Base-by-base conservation (phyloP, 2,113 vertebrate species). In the Herpetotheres cachinnans region DNA sequence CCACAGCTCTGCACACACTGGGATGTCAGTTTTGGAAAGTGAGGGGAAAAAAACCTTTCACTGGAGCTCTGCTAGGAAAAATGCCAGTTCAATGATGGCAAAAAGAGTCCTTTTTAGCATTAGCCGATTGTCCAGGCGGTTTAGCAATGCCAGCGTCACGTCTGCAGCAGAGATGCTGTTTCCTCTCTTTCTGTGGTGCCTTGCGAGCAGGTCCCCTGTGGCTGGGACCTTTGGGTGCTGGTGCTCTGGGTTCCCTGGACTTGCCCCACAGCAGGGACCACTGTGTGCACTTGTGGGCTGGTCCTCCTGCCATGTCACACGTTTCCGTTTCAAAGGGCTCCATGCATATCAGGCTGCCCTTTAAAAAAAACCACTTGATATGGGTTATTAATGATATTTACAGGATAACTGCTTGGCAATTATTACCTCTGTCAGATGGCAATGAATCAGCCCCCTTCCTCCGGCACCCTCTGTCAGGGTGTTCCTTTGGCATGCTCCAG, bases 381-480 rank as follows among this genome's bases (percentile, higher is more conserved):
- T 1, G 77, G 72, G 95, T 92, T 95, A 95, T 95, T 96, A 96
- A 93, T 96, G 86, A 58, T 94, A 95, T 96, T 95, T 95, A 89
- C 94, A 82, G 92, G 94, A 82, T 77, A 97, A 96, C 59, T 82
- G 84, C 84, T 73, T 22, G 92, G 94, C 89, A 94, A 73, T 93
- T 66, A 97, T 97, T 94, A 84, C 85, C 94, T 69, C 58, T 74
- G 78, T 82, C 76, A 86, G 86, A 90, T 10, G 40, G 85, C 66
- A n/a, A 81, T 95, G 96, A 96, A 96, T 96, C 95, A 97, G 84
- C 78, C 87, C 94, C 78, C 21, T 73, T 83, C 71, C 52, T 12
- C 59, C 6, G 55, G 74, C 82, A 67, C 61, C 63, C 78, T 67
- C 52, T 1, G 18, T 69, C 82, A 95, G 92, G 76, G 77, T 74